Evolutionary conservation across 1,140 invertebrate species (phyloP), one percentile per base, ranked within the genome.

Genomic region (Trichonephila clavata): DNA sequence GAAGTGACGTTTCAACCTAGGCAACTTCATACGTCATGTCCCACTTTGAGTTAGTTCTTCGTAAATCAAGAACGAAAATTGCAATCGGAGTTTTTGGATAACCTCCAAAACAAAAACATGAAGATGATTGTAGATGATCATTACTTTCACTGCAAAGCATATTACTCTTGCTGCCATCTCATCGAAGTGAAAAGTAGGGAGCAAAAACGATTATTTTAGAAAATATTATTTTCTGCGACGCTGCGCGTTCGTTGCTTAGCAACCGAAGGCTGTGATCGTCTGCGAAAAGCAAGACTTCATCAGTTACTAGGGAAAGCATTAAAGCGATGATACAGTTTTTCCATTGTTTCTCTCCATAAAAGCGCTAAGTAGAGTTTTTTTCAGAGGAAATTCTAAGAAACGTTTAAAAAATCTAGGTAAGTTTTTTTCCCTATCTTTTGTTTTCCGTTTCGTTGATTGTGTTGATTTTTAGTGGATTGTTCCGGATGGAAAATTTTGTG

Each of bases 51-150:
- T 18, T 65, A 2, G 43, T 18, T 65, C 14, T 39, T 88, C 84
- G 84, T 61, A 86, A 88, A 88, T 68, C 86, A 61, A 80, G 50
- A 90, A 80, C 88, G 50, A 57, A 80, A 90, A 77, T 77, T 80
- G 65, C 65, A 88, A 65, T 65, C 63, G 65, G 88, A 90, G 77
- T 59, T 90, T 90, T 90, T 90, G 88, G 88, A 90, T 90, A 80
- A 13, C 39, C 27, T 90, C 88, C 88, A 90, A 80, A 65, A 68
- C 63, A 88, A 68, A 88, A 68, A 88, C 61, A 88, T 50, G 63
- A 27, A 60, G 61, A 77, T 60, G 59, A 60, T 32, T 32, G n/a
- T 32, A 14, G 24, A 18, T 16, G 32, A 86, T 57, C 80, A 83
- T 83, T 83, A 83, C 50, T 83, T 83, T 83, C 43, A 16, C 60